These are phyloP conservation scores for Dendrolimus punctatus DNA, from an alignment of 1,140 invertebrate species.

Conservation along the genomic window DNA sequence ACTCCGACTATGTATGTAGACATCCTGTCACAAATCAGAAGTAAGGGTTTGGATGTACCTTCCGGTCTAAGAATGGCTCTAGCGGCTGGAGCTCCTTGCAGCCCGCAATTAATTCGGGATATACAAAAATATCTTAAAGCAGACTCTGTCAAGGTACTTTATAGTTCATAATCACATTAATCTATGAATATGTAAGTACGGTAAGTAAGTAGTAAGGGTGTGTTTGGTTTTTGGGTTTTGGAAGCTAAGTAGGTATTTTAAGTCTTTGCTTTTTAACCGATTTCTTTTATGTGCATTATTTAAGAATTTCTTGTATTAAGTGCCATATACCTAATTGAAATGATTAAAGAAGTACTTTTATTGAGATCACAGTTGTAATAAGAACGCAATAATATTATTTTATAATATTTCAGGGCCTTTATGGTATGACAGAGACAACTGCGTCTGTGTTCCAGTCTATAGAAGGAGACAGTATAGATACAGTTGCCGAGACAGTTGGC, in stretches of 20 bases:
- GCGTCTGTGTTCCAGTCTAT: conserved; percentile 81
- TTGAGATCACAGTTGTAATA: neutral
- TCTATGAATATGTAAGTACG: no score
- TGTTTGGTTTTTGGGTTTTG: no score
- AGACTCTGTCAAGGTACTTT: conserved; percentile 65
- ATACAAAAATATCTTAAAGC: conserved; percentile 69
- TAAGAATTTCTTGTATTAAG: no score
- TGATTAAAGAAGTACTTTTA: no score
- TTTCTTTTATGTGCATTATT: no score
- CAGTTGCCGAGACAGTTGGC: conserved; percentile 84
- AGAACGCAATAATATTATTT: neutral
- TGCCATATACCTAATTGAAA: no score
- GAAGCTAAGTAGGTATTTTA: no score
- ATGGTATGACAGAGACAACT: conserved; percentile 92
- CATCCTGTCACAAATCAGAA: conserved; percentile 74
- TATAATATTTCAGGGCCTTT: conserved; percentile 78
- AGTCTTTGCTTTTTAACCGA: no score
- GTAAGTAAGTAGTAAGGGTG: no score
- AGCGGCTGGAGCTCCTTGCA: conserved; percentile 83
- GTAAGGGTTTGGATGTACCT: conserved; percentile 56
- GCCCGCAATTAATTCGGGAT: conserved; percentile 79
- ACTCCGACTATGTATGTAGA: conserved; percentile 99
- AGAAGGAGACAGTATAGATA: conserved; percentile 76
- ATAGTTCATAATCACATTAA: no score
- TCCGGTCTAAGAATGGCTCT: conserved; percentile 74